Evolutionary conservation across 2,797 vertebrate species (phyloP).

Genomic region (Loris lydekkerianus): DNA sequence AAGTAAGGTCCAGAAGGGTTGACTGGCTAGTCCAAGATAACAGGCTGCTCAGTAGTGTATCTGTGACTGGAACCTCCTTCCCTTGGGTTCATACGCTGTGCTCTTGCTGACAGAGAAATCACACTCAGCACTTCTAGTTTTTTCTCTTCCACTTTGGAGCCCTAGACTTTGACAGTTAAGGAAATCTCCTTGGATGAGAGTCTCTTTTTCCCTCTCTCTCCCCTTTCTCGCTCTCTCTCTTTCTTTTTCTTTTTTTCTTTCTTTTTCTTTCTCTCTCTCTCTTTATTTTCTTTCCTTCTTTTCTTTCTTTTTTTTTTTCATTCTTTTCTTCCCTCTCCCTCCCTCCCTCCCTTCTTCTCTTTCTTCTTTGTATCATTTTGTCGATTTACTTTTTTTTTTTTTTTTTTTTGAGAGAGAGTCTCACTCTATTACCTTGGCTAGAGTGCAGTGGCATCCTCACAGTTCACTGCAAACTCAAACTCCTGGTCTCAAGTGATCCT

Average conservation of each 20-base stretch:
- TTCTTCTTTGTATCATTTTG: not conserved
- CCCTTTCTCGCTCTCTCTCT: too few relatives aligned
- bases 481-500: not conserved
- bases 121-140: not conserved
- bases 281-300: too few relatives aligned
- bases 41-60: not conserved
- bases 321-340: too few relatives aligned
- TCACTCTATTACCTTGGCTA: not conserved
- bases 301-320: not conserved
- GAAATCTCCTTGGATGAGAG: not conserved
- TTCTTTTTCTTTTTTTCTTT: not conserved
- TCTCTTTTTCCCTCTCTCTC: not conserved
- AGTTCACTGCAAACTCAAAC: not conserved
- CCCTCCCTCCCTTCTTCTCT: not conserved
- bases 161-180: conserved; percentile 23
- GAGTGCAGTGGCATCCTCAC: not conserved
- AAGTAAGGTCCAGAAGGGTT: conserved; percentile 12
- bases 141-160: not conserved
- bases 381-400: not conserved
- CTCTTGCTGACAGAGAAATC: not conserved
- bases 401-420: not conserved
- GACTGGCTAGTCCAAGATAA: not conserved
- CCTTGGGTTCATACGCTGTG: not conserved
- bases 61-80: not conserved
- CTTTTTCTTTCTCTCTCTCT: accelerated